Conservation (phyloP, 2,888 invertebrate genomes). For the Tetrapedia diversipes region DNA sequence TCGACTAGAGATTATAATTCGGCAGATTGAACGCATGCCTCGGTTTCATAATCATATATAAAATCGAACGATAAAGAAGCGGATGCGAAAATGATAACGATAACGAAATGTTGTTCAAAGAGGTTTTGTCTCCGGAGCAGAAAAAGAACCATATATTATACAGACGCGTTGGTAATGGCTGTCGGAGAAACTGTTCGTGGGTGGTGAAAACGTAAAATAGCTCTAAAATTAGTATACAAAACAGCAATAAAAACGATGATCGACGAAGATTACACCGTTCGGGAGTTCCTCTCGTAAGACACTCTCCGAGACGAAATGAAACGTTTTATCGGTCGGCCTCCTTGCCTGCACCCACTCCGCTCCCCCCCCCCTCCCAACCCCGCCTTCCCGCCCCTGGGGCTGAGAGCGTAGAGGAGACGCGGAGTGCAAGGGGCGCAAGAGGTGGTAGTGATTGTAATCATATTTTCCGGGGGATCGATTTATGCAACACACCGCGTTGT, state of each 20-base stretch:
- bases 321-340: conserved; percentile 65
- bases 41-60: not conserved
- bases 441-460: conserved; percentile 72
- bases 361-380: too few species aligned
- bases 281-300: conserved; percentile 52
- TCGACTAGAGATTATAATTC: conserved; percentile 9
- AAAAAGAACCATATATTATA: not conserved
- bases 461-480: conserved; percentile 73
- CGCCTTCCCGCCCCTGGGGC: too few species aligned
- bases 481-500: conserved; percentile 72
- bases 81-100: too few species aligned
- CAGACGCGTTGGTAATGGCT: too few species aligned
- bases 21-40: not conserved
- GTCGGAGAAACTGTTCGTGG: not conserved
- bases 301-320: conserved; percentile 59
- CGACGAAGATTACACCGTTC: conserved; percentile 63
- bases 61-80: too few species aligned
- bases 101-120: too few species aligned
- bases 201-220: conserved; percentile 36
- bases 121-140: not conserved
- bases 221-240: conserved; percentile 57
- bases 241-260: conserved; percentile 63
- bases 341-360: too few species aligned
- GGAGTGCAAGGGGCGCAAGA: conserved; percentile 5
- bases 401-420: too few species aligned